Evolutionary conservation across 2,113 vertebrate species (phyloP), one percentile per base, ranked within the genome.

Genomic region (Morone saxatilis): DNA sequence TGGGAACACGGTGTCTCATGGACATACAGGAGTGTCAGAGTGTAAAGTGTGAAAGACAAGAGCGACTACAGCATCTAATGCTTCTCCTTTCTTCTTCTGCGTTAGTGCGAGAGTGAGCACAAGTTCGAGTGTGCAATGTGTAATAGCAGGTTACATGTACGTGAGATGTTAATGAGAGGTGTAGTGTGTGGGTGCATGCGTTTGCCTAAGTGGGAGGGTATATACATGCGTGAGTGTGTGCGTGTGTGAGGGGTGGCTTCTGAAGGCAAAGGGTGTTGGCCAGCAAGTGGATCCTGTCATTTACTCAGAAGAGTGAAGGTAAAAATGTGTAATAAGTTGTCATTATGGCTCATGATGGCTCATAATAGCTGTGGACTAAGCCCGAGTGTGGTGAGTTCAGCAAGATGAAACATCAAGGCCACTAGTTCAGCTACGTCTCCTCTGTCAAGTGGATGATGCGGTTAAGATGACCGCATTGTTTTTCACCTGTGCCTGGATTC

Each of bases 301-400:
- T 93, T 91, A 89, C 78, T 88, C 50, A 62, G 36, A 84, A 66
- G 70, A 78, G 86, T 1, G 4, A 87, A 79, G 89, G 86, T 87
- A 85, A 89, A 91, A 78, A 51, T 80, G 69, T 76, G 80, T 88
- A 81, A 88, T 85, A 72, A 57, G 81, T 80, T 60, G 68, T 94
- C 80, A 93, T 95, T 94, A 93, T 86, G 90, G 78, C 75, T 89
- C 78, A 82, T 91, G 81, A 91, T 87, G 81, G 88, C 78, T 89
- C 80, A 83, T 91, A 83, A 91, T 88, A 84, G 88, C 78, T 50
- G 43, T 76, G 85, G 56, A 68, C 82, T 88, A 70, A 91, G 59
- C 89, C 59, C 0, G 12, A 56, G 71, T 70, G 86, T 72, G 89
- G 80, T 83, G 90, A 94, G 83, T 81, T 93, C 92, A 94, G 91